Base-by-base conservation (phyloP, 2,888 invertebrate genomes). In the Drosophila fulvimacula region DNA sequence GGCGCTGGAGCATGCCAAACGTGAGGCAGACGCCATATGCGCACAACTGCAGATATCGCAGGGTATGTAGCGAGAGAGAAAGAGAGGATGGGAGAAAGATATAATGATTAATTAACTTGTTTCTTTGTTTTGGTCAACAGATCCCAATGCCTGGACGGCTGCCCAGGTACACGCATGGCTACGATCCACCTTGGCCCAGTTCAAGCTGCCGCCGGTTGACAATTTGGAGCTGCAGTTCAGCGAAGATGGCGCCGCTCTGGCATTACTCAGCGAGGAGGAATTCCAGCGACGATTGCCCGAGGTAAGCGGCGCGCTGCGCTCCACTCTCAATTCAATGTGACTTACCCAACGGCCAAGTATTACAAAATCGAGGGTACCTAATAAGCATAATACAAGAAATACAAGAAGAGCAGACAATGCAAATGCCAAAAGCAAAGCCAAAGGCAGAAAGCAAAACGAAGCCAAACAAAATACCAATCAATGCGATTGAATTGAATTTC, bases 141-240 rank as follows among this genome's bases (percentile, higher is more conserved):
- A 98, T 94, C 98, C 98, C 75, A 94, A 95, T 91, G 95, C 95
- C 86, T 98, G 98, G 98, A 96, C 95, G 82, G 93, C 95, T 17
- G 94, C 95, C 68, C 96, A 98, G 91, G 98, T 97, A 52, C 96
- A 96, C 78, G 95, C 96, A 24, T 98, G 98, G 98, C 94, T 98
- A 69, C 95, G 96, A 91, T 97, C 96, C 95, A 97, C 97, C 82
- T 94, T 96, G 69, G 94, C 96, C 88, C 97, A 97, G 92, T 96
- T 96, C 92, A 95, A 95, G 81, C 93, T 97, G 77, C 95, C 96
- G 15, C 94, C 95, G 91, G 95, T 96, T 51, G 94, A 95, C 27
- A 93, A 96, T 67, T 96, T 97, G 83, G 93, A 96, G 68, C 95
- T 96, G 81, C 95, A 96, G 90, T 97, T 97, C 93, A 94, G 95